Evolutionary conservation across 2,113 vertebrate genomes (phyloP).

Genomic region (Passerina amoena): DNA sequence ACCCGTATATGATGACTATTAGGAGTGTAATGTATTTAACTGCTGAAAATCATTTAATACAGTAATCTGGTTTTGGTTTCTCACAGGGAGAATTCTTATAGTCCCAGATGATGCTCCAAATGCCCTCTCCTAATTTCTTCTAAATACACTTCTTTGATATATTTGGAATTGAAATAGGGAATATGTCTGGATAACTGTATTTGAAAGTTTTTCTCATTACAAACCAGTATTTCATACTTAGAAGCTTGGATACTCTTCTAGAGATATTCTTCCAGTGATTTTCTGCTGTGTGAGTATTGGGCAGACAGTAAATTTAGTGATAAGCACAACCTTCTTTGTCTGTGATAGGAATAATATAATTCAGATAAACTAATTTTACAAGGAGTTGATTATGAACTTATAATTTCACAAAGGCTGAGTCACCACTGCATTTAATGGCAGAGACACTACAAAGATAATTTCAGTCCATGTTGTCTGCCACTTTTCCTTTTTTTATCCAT

Average conservation of each 20-base stretch:
- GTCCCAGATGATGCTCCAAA: neutral
- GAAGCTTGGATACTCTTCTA: neutral
- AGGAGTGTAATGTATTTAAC: neutral
- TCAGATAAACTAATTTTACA: neutral
- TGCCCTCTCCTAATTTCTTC: neutral
- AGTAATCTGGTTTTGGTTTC: neutral
- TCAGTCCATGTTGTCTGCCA: neutral
- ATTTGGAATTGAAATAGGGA: neutral
- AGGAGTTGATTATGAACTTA: neutral
- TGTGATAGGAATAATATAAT: neutral
- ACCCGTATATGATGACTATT: neutral
- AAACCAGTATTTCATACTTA: neutral
- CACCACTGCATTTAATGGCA: neutral
- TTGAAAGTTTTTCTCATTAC: neutral
- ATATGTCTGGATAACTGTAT: neutral
- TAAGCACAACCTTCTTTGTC: neutral
- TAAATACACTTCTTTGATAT: neutral
- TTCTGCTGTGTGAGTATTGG: neutral
- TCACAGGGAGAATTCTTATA: neutral
- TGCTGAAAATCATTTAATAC: neutral
- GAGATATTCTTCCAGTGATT: neutral
- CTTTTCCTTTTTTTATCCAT: neutral
- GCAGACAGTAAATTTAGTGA: neutral
- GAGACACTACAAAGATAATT: neutral
- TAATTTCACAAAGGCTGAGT: neutral